Base-by-base conservation (phyloP, 2,888 invertebrate species). In the Synanthedon andrenaeformis region DNA sequence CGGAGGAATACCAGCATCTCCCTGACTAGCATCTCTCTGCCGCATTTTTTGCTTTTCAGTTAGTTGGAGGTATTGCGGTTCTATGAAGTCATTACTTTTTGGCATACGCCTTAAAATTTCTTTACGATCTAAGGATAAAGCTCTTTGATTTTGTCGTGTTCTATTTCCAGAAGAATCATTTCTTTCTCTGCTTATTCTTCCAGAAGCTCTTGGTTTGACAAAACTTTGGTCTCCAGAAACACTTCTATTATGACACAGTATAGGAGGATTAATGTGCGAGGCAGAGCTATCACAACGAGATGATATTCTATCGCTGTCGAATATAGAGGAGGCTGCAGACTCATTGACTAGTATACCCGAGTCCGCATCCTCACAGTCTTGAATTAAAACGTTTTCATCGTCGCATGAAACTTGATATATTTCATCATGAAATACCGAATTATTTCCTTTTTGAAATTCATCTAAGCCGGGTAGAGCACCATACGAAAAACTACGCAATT, bases 271-370 rank as follows among this genome's bases (percentile, higher is more conserved):
- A 10, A 70, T 74, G 58, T 88, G 85, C 13, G 89, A 88, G 49
- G 87, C 83, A 17, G 89, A 88, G 67, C 89, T 89, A 65, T 88
- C 88, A 65, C 89, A 89, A 0, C 88, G 76, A 41, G 88, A 84
- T 6, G 88, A 84, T 74, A 87, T 81, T 68, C 88, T 80, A 62
- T 89, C 89, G 67, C 88, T 88, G 55, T 89, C 90, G 58, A 92
- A 88, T 57, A 92, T 84, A 1, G 92, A 92, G 55, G 91, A 92
- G 52, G 90, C 91, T 8, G 91, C 91, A 1, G 92, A 92, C 69
- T 92, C 92, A 67, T 92, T 93, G 64, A 93, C 92, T 69, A 93
- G 84, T 63, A 93, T 93, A 45, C 93, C 93, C 35, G 93, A 93
- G 74, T 93, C 93, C 56, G 91, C 91, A 76, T 93, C 93, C 69